Percentiles rank a stretch among this genome's conserved stretches.
Conservation (phyloP, 2,113 vertebrate genomes). For the Gasterosteus nipponicus region DNA sequence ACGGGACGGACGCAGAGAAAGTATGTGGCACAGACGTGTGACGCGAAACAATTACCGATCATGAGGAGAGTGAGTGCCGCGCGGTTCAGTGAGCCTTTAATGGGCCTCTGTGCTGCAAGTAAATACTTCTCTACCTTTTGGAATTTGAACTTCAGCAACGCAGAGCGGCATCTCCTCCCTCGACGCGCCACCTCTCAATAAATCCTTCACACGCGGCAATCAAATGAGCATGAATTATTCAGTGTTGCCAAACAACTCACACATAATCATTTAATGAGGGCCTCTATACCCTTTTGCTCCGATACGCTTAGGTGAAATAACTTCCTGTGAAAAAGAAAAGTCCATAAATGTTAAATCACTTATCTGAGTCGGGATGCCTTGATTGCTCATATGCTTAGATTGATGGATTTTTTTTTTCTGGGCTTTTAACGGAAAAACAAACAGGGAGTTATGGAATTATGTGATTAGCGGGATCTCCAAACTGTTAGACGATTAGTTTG, state of each 20-base stretch:
- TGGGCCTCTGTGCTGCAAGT: slow-evolving; percentile 18
- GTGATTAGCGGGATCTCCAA: slow-evolving; percentile 45
- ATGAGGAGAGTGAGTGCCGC: slow-evolving; percentile 22
- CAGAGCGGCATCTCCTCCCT: slow-evolving; percentile 56
- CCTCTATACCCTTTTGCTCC: slow-evolving; percentile 45
- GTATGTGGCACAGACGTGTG: background rate
- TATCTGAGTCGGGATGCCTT: slow-evolving; percentile 14
- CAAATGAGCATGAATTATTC: slow-evolving; percentile 75
- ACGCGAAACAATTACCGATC: slow-evolving; percentile 3
- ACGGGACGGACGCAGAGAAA: slow-evolving; percentile 9
- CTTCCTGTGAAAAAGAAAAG: slow-evolving; percentile 43
- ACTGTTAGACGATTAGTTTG: slow-evolving; percentile 44
- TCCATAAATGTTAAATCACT: slow-evolving; percentile 40
- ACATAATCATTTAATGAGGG: slow-evolving; percentile 75
- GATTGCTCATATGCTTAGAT: slow-evolving; percentile 18
- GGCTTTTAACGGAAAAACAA: slow-evolving; percentile 49
- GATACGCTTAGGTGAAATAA: slow-evolving; percentile 47
- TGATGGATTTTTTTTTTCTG: slow-evolving; percentile 36
- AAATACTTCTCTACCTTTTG: slow-evolving; percentile 23
- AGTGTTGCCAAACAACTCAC: slow-evolving; percentile 65
- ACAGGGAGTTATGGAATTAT: slow-evolving; percentile 58
- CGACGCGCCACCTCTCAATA: slow-evolving; percentile 55
- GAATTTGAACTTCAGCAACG: slow-evolving; percentile 53
- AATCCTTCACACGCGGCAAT: slow-evolving; percentile 62
- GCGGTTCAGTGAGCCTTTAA: slow-evolving; percentile 25